A percentile compares a stretch with the other conserved stretches of the same genome.
Evolutionary conservation across 2,888 invertebrate species (phyloP).

Genomic region (Penaeus monodon): DNA sequence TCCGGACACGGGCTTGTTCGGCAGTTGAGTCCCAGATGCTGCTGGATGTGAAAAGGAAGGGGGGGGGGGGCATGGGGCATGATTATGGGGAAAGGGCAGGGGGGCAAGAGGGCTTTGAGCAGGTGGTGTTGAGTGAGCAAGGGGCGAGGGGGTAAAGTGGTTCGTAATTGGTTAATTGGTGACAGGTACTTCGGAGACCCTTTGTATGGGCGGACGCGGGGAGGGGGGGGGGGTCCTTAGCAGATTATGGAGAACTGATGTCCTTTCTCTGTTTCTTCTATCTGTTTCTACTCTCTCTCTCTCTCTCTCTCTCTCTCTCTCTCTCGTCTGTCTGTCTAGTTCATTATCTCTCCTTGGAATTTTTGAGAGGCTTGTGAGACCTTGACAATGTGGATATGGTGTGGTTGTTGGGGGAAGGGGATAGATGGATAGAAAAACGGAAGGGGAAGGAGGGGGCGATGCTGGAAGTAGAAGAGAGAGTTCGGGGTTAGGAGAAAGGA

Average conservation of each 20-base stretch:
- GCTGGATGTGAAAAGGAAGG: slow-evolving; percentile 22
- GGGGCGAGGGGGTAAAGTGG: neutral
- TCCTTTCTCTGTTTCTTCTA: neutral
- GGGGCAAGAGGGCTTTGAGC: neutral
- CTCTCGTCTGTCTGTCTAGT: too few species aligned
- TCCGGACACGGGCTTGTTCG: too few species aligned
- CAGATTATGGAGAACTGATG: neutral
- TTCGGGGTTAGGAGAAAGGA: neutral
- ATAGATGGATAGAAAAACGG: too few species aligned
- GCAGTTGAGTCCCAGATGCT: slow-evolving; percentile 20
- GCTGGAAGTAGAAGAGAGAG: neutral
- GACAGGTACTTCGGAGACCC: too few species aligned
- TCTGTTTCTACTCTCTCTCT: too few species aligned
- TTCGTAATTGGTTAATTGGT: too few species aligned
- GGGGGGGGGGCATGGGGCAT: slow-evolving; percentile 10
- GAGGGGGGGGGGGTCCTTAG: neutral
- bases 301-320: too few species aligned
- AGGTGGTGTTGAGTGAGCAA: neutral
- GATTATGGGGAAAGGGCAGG: neutral
- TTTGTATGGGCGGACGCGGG: too few species aligned
- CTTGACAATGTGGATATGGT: too few species aligned
- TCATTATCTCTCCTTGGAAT: too few species aligned
- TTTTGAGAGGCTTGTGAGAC: too few species aligned
- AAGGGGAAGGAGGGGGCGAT: neutral
- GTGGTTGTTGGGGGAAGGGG: neutral